Evolutionary conservation across 2,113 vertebrate genomes (phyloP), one percentile per base, ranked within the genome.

Genomic region (Saguinus imperator): DNA sequence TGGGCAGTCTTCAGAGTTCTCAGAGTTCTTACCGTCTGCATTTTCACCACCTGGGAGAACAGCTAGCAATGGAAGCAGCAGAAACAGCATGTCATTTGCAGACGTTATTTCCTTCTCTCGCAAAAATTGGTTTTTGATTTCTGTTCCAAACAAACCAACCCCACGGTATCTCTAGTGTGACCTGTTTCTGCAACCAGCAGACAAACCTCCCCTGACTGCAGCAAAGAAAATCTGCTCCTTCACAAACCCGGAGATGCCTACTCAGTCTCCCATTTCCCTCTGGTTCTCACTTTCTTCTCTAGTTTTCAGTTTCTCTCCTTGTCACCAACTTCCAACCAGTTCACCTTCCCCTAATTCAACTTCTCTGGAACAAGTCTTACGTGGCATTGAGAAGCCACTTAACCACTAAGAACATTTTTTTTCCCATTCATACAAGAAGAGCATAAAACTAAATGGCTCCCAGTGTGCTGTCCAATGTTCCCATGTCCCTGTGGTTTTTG

Each of bases 151-250:
- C 29, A 88, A 79, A 88, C 1, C 17, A 45, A 20, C 4, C 7
- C 3, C 32, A 29, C 8, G 4, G 8, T 37, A 40, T 0, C 70
- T 43, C 35, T 91, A 11, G 58, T 79, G n/a, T 91, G 61, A 84
- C 90, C 95, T 93, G 35, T 27, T 87, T 75, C 58, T 77, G 11
- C 55, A 64, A 66, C 7, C 43, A 90, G 66, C 58, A 94, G 32
- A 70, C 43, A 27, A 73, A n/a, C 3, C 2, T 48, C 29, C 14
- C 40, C 20, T 64, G 9, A 18, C 85, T 50, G 1, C 32, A 2
- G 81, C 18, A 52, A 37, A 6, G 20, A 68, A 89, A 21, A 43
- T 17, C 6, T 9, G 0, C 20, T 52, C 37, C 48, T 23, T 76
- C 27, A 40, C 14, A 70, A 72, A 58, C n/a, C 17, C 7, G 35